These are phyloP conservation scores for Apistogramma diplotaenia DNA, from an alignment of 2,113 vertebrate genomes.

Conservation along the genomic window DNA sequence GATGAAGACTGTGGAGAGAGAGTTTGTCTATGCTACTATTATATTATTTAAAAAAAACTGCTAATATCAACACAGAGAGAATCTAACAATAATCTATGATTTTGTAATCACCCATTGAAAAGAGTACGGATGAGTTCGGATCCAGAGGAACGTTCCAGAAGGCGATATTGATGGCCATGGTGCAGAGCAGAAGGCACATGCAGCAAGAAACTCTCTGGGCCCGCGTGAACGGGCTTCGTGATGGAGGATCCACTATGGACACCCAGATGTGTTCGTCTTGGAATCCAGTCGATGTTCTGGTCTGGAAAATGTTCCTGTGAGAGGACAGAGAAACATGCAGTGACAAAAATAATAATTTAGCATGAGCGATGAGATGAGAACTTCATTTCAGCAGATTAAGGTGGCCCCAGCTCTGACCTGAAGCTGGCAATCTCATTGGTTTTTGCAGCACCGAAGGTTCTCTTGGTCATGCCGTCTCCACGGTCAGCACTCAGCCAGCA, in stretches of 20 bases:
- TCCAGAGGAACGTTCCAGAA: conserved; percentile 79
- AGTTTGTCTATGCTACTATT: too few relatives aligned
- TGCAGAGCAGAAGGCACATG: conserved; percentile 82
- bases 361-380: neutral
- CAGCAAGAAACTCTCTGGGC: conserved; percentile 83
- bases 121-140: conserved; percentile 62
- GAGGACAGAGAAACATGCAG: neutral
- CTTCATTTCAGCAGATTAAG: neutral
- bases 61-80: neutral
- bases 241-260: conserved; percentile 78
- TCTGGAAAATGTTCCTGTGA: conserved; percentile 80
- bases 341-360: neutral
- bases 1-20: neutral
- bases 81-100: neutral
- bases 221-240: conserved; percentile 79
- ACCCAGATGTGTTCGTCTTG: conserved; percentile 84
- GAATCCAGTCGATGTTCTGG: conserved; percentile 77
- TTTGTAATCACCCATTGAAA: conserved; percentile 67
- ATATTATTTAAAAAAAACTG: too few relatives aligned
- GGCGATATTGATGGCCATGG: conserved; percentile 85
- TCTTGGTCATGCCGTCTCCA: conserved; percentile 72
- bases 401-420: conserved; percentile 58
- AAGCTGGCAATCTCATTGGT: conserved; percentile 79
- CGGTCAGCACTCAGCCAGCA: conserved; percentile 74
- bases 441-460: conserved; percentile 76